Percentiles rank a stretch among this genome's conserved stretches.
Evolutionary conservation across 2,113 vertebrate species (phyloP).

Genomic region (Lepisosteus osseus): DNA sequence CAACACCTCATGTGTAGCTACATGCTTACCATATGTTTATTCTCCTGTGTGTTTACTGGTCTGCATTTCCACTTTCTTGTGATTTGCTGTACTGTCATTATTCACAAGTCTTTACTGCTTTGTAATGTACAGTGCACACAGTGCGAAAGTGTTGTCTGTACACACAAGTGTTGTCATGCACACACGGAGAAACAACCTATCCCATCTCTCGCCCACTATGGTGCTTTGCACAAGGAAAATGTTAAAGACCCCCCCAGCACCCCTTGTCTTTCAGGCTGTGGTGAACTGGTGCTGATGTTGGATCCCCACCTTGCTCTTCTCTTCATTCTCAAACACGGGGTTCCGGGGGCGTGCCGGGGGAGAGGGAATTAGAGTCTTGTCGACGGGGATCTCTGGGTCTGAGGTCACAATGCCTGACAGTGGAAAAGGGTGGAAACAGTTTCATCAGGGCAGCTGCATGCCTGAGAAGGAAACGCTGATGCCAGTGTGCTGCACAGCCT

Average conservation of each 20-base stretch:
- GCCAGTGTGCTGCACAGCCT: no score
- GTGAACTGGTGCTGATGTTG: background rate
- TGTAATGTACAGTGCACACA: slow-evolving; percentile 7
- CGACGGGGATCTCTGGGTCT: slow-evolving; percentile 79
- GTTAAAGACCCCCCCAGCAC: background rate
- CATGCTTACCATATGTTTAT: no score
- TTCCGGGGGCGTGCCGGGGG: slow-evolving; percentile 80
- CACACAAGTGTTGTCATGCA: no score
- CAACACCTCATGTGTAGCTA: no score
- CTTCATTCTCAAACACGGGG: slow-evolving; percentile 91
- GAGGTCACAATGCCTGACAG: slow-evolving; percentile 77
- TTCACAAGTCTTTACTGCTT: no score
- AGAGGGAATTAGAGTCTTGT: slow-evolving; percentile 79
- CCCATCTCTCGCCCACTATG: no score
- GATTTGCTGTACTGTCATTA: no score
- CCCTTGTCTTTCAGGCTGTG: background rate
- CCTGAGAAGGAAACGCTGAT: background rate
- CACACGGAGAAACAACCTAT: no score
- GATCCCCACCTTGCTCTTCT: slow-evolving; percentile 80
- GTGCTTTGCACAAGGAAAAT: no score
- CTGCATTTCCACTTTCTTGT: no score
- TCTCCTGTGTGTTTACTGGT: no score
- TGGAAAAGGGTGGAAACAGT: background rate
- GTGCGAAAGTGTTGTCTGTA: background rate
- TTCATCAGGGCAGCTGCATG: background rate